Evolutionary conservation across 2,113 vertebrate species (phyloP), one percentile per base, ranked within the genome.

Genomic region (Clarias macrocephalus): DNA sequence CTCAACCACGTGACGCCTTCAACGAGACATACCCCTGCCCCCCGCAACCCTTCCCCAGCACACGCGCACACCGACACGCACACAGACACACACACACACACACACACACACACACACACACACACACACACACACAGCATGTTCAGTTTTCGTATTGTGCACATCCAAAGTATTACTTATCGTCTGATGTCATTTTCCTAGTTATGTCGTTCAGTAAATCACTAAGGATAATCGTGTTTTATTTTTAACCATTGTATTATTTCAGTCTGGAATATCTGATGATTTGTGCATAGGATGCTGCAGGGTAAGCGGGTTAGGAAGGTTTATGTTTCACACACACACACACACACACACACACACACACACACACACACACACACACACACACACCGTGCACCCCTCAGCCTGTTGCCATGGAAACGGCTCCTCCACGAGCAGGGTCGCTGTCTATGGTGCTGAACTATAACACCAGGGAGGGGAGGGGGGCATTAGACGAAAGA

Each of bases 401-500:
- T 80, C 86, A 83, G 85, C 85, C 3, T 57, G 92, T 96, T 85
- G 68, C 92, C 93, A 91, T 94, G 91, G 91, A 90, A 95, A 95
- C 94, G 88, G 85, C 54, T 90, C 89, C 86, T 59, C 82, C n/a
- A 48, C 25, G 19, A 73, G 84, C 82, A 77, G 80, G 72, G 87
- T 91, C 85, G 28, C 91, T 94, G 91, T 90, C 91, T 89, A 72
- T 90, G 91, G 80, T 91, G 88, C 90, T 91, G 84, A 89, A 84
- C 37, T 75, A 42, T 60, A 42, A 72, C 80, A 81, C 77, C n/a
- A n/a, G n/a, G n/a, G n/a, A n/a, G 54, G 83, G n/a, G 81, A 48
- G 54, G 75, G 85, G 70, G 86, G 72, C 7, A 48, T 80, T 52
- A 73, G 75, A 85, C 84, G 85, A 62, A 86, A 88, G n/a, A 13